phyloP scores from a whole-genome alignment of 2,888 invertebrate genomes.

The Serrognathus titanus region DNA sequence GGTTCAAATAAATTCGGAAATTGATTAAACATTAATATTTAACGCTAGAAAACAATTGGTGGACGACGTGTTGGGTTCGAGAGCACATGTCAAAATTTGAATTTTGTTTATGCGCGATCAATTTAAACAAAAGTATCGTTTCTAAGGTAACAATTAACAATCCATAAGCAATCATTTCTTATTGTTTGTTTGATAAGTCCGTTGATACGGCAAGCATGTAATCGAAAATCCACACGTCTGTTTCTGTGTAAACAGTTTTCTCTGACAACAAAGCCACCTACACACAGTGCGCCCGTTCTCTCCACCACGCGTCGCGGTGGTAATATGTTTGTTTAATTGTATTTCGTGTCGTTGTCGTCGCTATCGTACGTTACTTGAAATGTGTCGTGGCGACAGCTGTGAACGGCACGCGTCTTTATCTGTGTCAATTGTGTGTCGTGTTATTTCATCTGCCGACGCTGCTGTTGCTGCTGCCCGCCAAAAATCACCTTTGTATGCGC shows the following conservation, averaged over 20 bases:
- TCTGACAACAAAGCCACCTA: neutral
- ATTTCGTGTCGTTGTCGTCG: neutral
- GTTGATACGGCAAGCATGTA: neutral
- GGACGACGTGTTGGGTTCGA: no score
- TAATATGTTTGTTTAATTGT: constrained; percentile 6
- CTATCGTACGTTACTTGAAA: constrained; percentile 33
- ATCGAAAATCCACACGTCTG: no score
- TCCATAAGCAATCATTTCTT: neutral
- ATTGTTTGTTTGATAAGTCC: neutral
- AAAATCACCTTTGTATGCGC: constrained; percentile 25
- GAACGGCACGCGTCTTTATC: constrained; percentile 48
- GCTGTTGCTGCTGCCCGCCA: constrained; percentile 7
- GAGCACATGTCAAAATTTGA: no score
- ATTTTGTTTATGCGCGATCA: no score
- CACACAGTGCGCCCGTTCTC: neutral
- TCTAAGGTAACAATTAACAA: no score
- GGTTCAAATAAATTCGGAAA: no score
- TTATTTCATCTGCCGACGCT: constrained; percentile 44
- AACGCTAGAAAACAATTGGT: no score
- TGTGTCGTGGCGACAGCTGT: constrained; percentile 33
- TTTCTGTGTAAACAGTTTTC: no score
- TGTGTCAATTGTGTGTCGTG: constrained; percentile 40
- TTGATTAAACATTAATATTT: no score
- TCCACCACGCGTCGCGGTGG: neutral
- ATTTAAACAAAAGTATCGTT: no score